phyloP scores from a whole-genome alignment of 2,113 vertebrate genomes.

The Recurvirostra avosetta region DNA sequence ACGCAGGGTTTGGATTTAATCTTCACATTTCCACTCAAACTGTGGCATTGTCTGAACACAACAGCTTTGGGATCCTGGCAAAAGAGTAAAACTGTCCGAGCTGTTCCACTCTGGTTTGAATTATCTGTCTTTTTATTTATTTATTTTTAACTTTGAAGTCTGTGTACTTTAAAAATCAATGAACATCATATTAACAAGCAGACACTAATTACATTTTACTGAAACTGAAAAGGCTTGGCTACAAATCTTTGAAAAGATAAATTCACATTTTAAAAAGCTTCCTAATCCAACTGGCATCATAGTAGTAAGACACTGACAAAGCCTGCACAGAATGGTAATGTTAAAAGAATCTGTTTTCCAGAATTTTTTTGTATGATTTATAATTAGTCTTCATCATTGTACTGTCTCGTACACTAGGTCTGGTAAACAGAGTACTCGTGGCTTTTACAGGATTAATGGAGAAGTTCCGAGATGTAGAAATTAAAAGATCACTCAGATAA shows the following conservation, averaged over 20 bases:
- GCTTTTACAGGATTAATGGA: conserved; percentile 19
- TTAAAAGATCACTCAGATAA: neutral
- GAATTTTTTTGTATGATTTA: conserved; percentile 18
- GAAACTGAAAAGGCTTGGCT: conserved; percentile 25
- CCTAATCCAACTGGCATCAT: conserved; percentile 20
- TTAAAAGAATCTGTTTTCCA: conserved; percentile 24
- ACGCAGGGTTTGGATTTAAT: conserved; percentile 56
- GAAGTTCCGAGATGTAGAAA: neutral
- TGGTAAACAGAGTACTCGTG: conserved; percentile 19
- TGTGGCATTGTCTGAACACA: conserved; percentile 61
- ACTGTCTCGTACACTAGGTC: neutral
- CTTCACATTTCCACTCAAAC: conserved; percentile 59
- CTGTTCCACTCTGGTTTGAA: conserved; percentile 64
- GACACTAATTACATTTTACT: conserved; percentile 46
- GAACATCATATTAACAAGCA: conserved; percentile 58
- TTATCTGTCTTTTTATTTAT: conserved; percentile 59
- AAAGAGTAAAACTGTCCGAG: conserved; percentile 54
- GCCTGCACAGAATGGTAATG: conserved; percentile 16
- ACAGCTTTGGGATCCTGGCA: conserved; percentile 55
- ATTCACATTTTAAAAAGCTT: conserved; percentile 15
- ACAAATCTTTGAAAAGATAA: conserved; percentile 33
- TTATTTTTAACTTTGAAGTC: conserved; percentile 66
- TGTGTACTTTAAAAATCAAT: conserved; percentile 66
- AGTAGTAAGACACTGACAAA: neutral
- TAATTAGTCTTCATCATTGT: conserved; percentile 28